phyloP scores from a whole-genome alignment of 2,797 vertebrate species.

The Momotus momota region DNA sequence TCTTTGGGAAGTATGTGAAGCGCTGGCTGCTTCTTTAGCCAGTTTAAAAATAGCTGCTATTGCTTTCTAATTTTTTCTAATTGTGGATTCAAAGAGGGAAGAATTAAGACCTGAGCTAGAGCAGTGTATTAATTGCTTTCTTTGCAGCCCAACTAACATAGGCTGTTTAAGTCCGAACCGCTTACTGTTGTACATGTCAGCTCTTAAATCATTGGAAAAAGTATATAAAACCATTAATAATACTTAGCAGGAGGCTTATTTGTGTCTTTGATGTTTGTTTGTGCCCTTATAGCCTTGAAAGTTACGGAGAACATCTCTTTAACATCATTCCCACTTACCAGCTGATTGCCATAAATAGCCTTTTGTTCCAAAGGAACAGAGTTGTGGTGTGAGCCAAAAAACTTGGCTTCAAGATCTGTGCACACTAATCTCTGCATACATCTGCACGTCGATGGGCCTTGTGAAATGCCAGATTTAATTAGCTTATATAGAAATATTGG shows the following conservation, averaged over 20 bases:
- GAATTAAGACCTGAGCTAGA: background rate
- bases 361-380: background rate
- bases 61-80: background rate
- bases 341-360: slow-evolving; percentile 1
- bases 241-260: background rate
- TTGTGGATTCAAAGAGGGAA: background rate
- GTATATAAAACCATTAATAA: background rate
- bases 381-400: background rate
- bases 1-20: background rate
- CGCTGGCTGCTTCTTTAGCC: background rate
- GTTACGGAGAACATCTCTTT: background rate
- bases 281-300: background rate
- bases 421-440: background rate
- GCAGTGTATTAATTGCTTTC: background rate
- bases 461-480: background rate
- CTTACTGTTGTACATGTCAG: background rate
- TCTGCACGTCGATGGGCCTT: background rate
- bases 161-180: background rate
- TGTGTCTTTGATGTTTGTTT: background rate
- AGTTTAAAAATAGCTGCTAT: background rate
- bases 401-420: background rate
- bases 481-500: background rate
- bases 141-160: background rate
- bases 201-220: background rate
- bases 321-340: background rate